A percentile compares a stretch with the other conserved stretches of the same genome.
These are phyloP conservation scores for Lasiommata megera DNA, from an alignment of 2,888 invertebrate genomes.

Conservation along the genomic window DNA sequence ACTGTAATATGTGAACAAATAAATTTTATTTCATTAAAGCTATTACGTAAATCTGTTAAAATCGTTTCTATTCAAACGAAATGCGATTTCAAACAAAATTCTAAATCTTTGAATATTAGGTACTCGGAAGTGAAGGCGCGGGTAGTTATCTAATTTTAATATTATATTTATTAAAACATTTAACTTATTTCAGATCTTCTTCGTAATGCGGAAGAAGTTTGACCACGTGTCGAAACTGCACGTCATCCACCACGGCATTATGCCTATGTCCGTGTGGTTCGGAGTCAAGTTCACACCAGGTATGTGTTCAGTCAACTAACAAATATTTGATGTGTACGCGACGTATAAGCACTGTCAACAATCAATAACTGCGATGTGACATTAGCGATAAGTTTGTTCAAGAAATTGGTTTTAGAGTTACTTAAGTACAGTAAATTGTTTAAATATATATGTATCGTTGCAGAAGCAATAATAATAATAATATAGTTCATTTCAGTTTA, in stretches of 20 bases:
- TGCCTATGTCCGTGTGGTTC: constrained; percentile 97
- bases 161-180: not conserved
- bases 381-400: not conserved
- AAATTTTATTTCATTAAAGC: too few relatives aligned
- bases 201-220: constrained; percentile 95
- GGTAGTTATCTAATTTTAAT: too few relatives aligned
- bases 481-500: too few relatives aligned
- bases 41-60: too few relatives aligned
- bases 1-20: too few relatives aligned
- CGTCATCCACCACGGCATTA: constrained; percentile 96
- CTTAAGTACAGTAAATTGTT: not conserved
- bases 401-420: not conserved
- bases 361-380: not conserved
- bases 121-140: too few relatives aligned
- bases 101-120: too few relatives aligned
- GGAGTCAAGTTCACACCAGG: constrained; percentile 94
- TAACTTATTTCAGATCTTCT: constrained; percentile 85
- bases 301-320: constrained; percentile 50
- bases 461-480: too few relatives aligned
- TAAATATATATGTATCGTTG: too few relatives aligned
- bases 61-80: too few relatives aligned
- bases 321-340: constrained; percentile 12
- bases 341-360: constrained; percentile 5
- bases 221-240: constrained; percentile 95
- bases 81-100: too few relatives aligned